These are phyloP conservation scores for Archilochus colubris DNA, from an alignment of 2,113 vertebrate species.

Conservation along the genomic window DNA sequence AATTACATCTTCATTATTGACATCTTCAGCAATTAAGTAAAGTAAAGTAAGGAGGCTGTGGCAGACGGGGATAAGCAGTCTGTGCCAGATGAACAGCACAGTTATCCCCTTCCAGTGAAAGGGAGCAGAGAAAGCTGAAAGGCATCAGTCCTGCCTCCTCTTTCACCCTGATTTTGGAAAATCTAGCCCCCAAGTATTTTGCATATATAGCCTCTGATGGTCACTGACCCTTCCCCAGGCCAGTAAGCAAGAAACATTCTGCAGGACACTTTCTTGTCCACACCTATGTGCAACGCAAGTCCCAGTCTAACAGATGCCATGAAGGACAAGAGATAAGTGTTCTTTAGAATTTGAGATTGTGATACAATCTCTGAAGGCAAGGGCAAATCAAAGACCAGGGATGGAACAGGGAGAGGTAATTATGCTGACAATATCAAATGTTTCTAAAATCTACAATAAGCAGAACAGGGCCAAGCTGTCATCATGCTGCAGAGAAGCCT, in stretches of 20 bases:
- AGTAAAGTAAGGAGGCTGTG: neutral
- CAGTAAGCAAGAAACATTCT: neutral
- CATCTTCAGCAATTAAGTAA: neutral
- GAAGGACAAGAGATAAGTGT: neutral
- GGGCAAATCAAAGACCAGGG: neutral
- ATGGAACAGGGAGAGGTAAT: accelerated
- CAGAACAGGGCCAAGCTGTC: neutral
- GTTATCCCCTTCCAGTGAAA: neutral
- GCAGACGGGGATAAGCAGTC: accelerated
- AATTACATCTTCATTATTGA: neutral
- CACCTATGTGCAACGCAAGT: neutral
- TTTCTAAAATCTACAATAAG: neutral
- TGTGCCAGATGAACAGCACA: accelerated
- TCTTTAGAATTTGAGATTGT: neutral
- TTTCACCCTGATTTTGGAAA: neutral
- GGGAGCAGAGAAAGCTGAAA: neutral
- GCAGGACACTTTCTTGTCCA: neutral
- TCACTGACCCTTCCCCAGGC: neutral
- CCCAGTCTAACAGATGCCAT: neutral
- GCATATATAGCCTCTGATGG: neutral
- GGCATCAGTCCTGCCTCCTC: neutral
- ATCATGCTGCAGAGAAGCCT: neutral
- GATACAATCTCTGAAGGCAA: neutral
- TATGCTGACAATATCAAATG: neutral
- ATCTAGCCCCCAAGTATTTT: neutral